Evolutionary conservation across 2,888 invertebrate genomes (phyloP), one percentile per base, ranked within the genome.

Genomic region (Laspeyria flexula): DNA sequence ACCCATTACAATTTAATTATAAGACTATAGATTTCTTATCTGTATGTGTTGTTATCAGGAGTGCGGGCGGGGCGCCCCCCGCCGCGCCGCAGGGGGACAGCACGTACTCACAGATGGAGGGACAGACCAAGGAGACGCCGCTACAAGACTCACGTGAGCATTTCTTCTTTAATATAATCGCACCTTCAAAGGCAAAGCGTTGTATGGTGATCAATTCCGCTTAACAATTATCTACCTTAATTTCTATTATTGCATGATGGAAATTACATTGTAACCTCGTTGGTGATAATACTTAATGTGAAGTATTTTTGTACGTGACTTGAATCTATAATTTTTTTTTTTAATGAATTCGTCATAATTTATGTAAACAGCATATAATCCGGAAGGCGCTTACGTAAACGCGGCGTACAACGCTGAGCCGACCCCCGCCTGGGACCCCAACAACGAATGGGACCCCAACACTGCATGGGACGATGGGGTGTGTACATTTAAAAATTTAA

Each of bases 381-480:
- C 88, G 0, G 84, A 81, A 5, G 90, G 84, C 0, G 90, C 92
- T 0, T 93, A 93, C 47, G 92, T 84, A 56, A 93, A 93, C 60
- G 91, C 88, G 1, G 93, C 88, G 0, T 93, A 93, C 75, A 86
- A 92, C 70, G 88, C 90, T 0, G 90, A 90, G 23, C 86, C 85
- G 1, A 69, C 77, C 0, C 85, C 81, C 18, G 88, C 92, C 51
- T 94, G 94, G 94, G 93, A 94, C 82, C 94, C 94, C 29, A 93
- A 90, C 74, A 83, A 87, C 5, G 86, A 85, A 1, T 94, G 94
- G 94, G 90, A 90, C 76, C 71, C 86, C 47, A 78, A 84, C 81
- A 71, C 60, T 6, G 77, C 80, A 5, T 91, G 91, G 91, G 78
- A 77, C 10, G 78, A 81, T 0, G 51, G 63, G 61, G 78, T 74